Evolutionary conservation across 2,113 vertebrate species (phyloP), one percentile per base, ranked within the genome.

Genomic region (Mixornis gularis): DNA sequence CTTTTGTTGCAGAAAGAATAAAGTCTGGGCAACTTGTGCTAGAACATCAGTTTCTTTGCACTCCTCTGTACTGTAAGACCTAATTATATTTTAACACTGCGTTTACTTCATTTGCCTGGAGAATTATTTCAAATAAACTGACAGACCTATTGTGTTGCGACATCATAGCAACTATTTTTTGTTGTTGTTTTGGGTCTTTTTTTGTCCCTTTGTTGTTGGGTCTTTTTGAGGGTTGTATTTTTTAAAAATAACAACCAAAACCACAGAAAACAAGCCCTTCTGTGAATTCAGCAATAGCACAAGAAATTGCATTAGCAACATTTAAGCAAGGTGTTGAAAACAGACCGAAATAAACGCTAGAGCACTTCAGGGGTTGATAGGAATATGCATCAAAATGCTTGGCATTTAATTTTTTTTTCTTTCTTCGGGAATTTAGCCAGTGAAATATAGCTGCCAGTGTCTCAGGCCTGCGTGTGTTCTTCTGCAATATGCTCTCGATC

Each of bases 401-500:
- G 97, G 98, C 97, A 97, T 98, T 98, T 98, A 97, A 87, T 94
- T 93, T 94, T 94, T 94, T 95, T 97, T 96, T 97, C 72, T 96
- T 97, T 98, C 97, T 98, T 97, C 74, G 97, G 98, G 97, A 98
- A 98, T 98, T 97, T 98, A 97, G 98, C 98, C 97, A 97, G 98
- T 99, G 98, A 99, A 98, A 99, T 99, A 98, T 98, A 98, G 98
- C 98, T 98, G 97, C 97, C 97, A 94, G 97, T 97, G 96, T 98
- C 97, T 98, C 97, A 96, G 98, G 98, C 97, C 98, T 93, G 97
- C 96, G 97, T 97, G 97, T 98, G 96, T 93, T 97, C 98, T 98
- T 98, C 98, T 96, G 98, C 99, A 99, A 98, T 99, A 99, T 98
- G 99, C 98, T 99, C 98, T 98, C 98, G 98, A 98, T 99, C 98